Evolutionary conservation across 2,113 vertebrate genomes (phyloP).

Genomic region (Sceloporus tristichus): DNA sequence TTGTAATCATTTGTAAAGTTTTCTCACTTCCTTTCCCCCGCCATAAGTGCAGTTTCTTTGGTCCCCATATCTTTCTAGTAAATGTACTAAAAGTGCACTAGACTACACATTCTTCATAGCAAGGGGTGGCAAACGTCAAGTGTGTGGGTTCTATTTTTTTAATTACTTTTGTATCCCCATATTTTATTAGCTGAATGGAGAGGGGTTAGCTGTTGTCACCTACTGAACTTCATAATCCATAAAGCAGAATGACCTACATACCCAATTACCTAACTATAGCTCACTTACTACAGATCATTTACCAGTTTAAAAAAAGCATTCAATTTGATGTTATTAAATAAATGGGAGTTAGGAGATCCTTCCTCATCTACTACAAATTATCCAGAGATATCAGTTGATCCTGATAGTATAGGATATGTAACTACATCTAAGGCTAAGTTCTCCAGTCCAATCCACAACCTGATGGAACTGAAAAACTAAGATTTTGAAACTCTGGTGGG

Average conservation of each 20-base stretch:
- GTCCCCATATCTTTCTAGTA: neutral
- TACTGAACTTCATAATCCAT: neutral
- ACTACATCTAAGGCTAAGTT: neutral
- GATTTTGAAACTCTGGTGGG: neutral
- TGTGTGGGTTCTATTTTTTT: neutral
- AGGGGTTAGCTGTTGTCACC: neutral
- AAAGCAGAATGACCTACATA: neutral
- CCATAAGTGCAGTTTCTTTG: slow-evolving; percentile 1
- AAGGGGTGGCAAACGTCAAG: neutral
- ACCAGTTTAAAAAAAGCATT: neutral
- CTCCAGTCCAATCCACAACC: neutral
- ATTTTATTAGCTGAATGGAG: neutral
- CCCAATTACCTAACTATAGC: neutral
- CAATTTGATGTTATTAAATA: neutral
- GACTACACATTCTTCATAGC: slow-evolving; percentile 7
- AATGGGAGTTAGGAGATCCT: neutral
- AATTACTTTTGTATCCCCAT: neutral
- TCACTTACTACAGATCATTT: neutral
- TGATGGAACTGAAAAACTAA: no score
- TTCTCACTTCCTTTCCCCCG: neutral
- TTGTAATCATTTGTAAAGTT: neutral
- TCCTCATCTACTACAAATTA: neutral
- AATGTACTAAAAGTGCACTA: neutral
- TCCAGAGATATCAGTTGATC: neutral
- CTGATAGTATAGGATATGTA: neutral